phyloP scores from a whole-genome alignment of 2,113 vertebrate genomes.

The Isichthys henryi region DNA sequence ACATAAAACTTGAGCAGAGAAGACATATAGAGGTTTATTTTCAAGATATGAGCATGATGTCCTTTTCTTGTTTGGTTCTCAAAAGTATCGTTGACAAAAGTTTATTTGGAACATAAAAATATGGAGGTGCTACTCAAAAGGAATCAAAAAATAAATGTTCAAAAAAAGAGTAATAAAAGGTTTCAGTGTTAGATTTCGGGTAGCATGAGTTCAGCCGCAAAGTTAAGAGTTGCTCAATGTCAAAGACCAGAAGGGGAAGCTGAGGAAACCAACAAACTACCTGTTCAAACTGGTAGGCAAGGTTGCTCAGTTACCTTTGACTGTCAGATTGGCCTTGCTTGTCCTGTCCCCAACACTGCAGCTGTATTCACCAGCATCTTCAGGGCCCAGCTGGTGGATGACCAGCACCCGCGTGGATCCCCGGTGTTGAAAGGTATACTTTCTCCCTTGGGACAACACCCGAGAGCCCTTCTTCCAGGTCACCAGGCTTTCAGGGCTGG shows the following conservation, averaged over 20 bases:
- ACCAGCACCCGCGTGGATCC: conserved; percentile 50
- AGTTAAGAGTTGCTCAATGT: neutral
- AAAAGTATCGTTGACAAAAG: neutral
- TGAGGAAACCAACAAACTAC: neutral
- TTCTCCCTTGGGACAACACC: conserved; percentile 54
- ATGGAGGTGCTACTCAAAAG: neutral
- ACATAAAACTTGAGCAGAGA: neutral
- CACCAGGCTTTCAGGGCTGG: conserved; percentile 30
- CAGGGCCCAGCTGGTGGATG: conserved; percentile 52
- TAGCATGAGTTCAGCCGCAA: neutral
- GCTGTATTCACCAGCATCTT: conserved; percentile 64
- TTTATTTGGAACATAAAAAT: neutral
- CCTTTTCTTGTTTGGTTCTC: neutral
- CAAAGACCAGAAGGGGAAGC: neutral
- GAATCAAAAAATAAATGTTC: neutral
- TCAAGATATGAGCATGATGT: neutral
- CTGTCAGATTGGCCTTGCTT: conserved; percentile 57
- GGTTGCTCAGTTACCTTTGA: conserved; percentile 59
- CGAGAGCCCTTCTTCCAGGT: conserved; percentile 61
- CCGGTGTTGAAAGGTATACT: conserved; percentile 60
- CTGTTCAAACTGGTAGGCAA: neutral
- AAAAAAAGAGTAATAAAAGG: conserved; percentile 2
- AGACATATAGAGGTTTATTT: neutral
- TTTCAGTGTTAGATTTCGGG: neutral
- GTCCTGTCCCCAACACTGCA: conserved; percentile 63